Evolutionary conservation across 2,888 invertebrate genomes (phyloP).

Genomic region (Caenorhabditis sp.): DNA sequence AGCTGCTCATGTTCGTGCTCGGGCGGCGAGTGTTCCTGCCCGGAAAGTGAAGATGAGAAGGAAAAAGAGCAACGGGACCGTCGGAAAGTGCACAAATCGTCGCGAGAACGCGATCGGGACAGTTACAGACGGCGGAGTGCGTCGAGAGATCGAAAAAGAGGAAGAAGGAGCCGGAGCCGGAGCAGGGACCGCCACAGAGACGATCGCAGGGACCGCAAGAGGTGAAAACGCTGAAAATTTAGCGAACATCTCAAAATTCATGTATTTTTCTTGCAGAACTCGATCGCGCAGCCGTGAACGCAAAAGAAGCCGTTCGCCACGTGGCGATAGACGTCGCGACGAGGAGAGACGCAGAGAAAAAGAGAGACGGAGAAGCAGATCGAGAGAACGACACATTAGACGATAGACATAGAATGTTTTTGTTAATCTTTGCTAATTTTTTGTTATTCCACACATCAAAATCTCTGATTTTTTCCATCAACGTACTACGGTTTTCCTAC

Average conservation of each 20-base stretch:
- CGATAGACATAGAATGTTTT: conserved; percentile 6
- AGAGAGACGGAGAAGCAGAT: conserved; percentile 49
- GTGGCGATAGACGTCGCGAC: conserved; percentile 54
- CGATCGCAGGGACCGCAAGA: conserved; percentile 23
- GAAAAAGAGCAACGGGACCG: conserved; percentile 53
- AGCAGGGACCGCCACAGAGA: conserved; percentile 8
- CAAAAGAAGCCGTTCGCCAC: conserved; percentile 55
- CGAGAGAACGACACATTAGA: conserved; percentile 51
- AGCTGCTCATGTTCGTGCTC: conserved; percentile 78
- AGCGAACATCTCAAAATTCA: background rate
- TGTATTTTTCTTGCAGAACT: conserved; percentile 24
- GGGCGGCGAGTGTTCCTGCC: conserved; percentile 78
- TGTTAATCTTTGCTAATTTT: too few relatives aligned
- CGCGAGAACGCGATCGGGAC: conserved; percentile 51
- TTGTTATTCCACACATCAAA: too few relatives aligned
- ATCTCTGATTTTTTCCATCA: too few relatives aligned
- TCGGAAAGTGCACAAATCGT: conserved; percentile 52
- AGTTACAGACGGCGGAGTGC: conserved; percentile 19
- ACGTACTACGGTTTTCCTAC: too few relatives aligned
- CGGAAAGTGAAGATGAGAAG: conserved; percentile 68
- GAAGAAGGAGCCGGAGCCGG: conserved; percentile 27
- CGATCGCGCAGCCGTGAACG: conserved; percentile 51
- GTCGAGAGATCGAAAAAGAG: conserved; percentile 39
- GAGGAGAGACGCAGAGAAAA: conserved; percentile 52
- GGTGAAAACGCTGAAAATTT: conserved; percentile 1